Percentiles rank a stretch among this genome's conserved stretches.
phyloP scores from a whole-genome alignment of 2,888 invertebrate species.

The Tromatobia lineatoria region DNA sequence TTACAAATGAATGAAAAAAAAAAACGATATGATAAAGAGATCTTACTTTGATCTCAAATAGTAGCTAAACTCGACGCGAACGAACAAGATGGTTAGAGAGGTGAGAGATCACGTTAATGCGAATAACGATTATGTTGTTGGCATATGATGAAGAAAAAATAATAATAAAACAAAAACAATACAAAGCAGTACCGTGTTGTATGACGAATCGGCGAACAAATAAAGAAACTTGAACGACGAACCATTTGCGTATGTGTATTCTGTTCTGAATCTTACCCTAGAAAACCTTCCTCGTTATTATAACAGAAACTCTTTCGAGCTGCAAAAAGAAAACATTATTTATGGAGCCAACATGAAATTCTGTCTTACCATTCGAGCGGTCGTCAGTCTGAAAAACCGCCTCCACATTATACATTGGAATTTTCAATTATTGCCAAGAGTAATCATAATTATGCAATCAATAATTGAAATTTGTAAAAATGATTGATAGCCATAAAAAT shows the following conservation, averaged over 20 bases:
- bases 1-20: neutral
- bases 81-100: slow-evolving; percentile 60
- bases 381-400: neutral
- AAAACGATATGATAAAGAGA: slow-evolving; percentile 23
- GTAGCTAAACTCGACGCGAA: slow-evolving; percentile 61
- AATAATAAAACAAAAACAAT: slow-evolving; percentile 32
- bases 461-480: too few species aligned
- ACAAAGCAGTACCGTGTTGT: slow-evolving; percentile 76
- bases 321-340: neutral
- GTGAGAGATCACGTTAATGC: slow-evolving; percentile 47
- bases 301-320: neutral
- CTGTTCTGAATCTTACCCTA: slow-evolving; percentile 8
- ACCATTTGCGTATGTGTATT: neutral
- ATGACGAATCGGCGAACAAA: slow-evolving; percentile 79
- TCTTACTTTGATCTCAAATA: slow-evolving; percentile 71
- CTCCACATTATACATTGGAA: neutral
- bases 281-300: slow-evolving; percentile 4
- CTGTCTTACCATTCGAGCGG: slow-evolving; percentile 9
- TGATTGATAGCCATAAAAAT: too few species aligned
- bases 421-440: neutral
- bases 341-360: slow-evolving; percentile 1
- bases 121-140: slow-evolving; percentile 48
- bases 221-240: slow-evolving; percentile 70
- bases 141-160: slow-evolving; percentile 31
- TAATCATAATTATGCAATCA: too few species aligned